Evolutionary conservation across 2,797 vertebrate species (phyloP).

Genomic region (Adelosebastes latens): DNA sequence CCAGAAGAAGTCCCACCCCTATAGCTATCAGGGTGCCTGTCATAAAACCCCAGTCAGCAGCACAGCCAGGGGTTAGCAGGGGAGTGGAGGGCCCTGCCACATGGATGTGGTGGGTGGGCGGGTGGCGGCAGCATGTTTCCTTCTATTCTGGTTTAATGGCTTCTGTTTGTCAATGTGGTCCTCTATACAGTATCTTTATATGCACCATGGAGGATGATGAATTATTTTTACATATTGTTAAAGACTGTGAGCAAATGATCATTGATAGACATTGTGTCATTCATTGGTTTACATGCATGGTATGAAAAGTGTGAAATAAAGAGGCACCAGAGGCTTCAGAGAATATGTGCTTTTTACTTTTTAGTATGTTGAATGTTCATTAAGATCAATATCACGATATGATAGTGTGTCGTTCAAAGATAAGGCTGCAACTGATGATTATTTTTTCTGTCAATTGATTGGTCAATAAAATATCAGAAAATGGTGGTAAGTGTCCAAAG

Average conservation of each 20-base stretch:
- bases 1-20: slow-evolving; percentile 59
- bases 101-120: slow-evolving; percentile 58
- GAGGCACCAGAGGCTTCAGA: not conserved
- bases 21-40: slow-evolving; percentile 43
- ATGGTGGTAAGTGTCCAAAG: not conserved
- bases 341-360: not conserved
- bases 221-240: slow-evolving; percentile 2
- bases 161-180: slow-evolving; percentile 10
- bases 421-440: not conserved
- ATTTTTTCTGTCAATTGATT: not conserved
- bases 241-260: not conserved
- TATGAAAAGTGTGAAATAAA: not conserved
- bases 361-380: not conserved
- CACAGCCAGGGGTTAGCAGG: slow-evolving; percentile 37
- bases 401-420: not conserved
- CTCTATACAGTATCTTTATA: not conserved
- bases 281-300: not conserved
- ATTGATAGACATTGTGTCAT: not conserved
- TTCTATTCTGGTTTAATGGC: slow-evolving; percentile 30
- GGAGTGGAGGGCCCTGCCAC: slow-evolving; percentile 45
- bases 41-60: slow-evolving; percentile 65
- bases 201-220: not conserved
- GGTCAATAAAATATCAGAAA: not conserved
- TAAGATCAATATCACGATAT: not conserved
- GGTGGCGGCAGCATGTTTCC: slow-evolving; percentile 26